Evolutionary conservation across 2,888 invertebrate genomes (phyloP).

Genomic region (Acheta domesticus): DNA sequence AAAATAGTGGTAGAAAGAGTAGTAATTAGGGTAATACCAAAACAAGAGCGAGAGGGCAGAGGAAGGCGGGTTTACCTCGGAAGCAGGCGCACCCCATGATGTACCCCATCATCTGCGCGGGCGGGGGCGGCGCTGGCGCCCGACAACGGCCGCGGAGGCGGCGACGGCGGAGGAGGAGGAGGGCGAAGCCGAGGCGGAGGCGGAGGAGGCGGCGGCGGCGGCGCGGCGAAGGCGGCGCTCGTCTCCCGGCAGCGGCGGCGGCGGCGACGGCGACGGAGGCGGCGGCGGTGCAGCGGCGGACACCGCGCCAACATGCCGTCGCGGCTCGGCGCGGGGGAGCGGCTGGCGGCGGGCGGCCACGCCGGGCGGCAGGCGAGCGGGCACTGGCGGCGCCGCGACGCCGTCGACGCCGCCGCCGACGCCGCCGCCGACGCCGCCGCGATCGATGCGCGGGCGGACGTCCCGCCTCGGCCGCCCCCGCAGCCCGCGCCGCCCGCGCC

Average conservation of each 20-base stretch:
- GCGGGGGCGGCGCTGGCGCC: background rate
- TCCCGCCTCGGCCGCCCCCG: background rate
- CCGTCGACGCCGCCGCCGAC: slow-evolving; percentile 23
- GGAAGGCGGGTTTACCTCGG: slow-evolving; percentile 61
- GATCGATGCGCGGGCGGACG: background rate
- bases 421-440: slow-evolving; percentile 21
- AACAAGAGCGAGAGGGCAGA: background rate
- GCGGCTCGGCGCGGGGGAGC: slow-evolving; percentile 35
- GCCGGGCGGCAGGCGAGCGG: slow-evolving; percentile 12
- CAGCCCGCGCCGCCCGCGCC: background rate
- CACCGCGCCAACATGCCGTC: slow-evolving; percentile 39
- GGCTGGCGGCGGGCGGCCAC: background rate
- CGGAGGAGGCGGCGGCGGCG: background rate
- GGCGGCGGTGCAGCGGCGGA: background rate
- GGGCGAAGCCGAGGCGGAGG: background rate
- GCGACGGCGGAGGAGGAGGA: background rate
- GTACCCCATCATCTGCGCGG: slow-evolving; percentile 80
- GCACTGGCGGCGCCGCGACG: background rate
- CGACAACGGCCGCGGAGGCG: background rate
- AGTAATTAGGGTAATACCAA: background rate
- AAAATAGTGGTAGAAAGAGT: background rate
- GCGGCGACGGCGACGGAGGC: background rate
- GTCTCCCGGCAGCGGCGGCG: background rate
- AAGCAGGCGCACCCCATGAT: slow-evolving; percentile 92
- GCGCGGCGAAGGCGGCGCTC: background rate